These are phyloP conservation scores for Coenobita brevimanus DNA, from an alignment of 1,140 invertebrate genomes.

Conservation along the genomic window DNA sequence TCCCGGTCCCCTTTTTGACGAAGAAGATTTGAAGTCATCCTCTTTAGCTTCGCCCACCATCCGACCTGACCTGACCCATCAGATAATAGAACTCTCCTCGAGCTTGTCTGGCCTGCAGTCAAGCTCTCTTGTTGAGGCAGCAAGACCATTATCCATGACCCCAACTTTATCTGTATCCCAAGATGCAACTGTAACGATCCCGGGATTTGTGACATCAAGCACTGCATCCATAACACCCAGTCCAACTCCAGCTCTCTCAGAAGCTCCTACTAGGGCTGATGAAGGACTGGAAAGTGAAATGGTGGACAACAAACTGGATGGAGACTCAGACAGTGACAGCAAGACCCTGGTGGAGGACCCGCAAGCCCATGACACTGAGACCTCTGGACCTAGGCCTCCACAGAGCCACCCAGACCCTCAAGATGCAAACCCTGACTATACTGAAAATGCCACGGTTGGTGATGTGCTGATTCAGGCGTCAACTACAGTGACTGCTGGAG, in stretches of 20 bases:
- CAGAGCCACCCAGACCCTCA: conserved; percentile 9
- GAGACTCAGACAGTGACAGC: neutral
- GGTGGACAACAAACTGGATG: conserved; percentile 24
- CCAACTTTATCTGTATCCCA: conserved; percentile 16
- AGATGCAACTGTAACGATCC: neutral
- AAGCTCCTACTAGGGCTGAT: neutral
- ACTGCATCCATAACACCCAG: neutral
- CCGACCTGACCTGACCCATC: neutral
- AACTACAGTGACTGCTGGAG: neutral
- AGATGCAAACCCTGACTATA: neutral
- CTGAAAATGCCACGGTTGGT: neutral
- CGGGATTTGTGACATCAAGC: neutral
- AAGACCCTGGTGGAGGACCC: neutral
- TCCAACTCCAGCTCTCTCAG: neutral
- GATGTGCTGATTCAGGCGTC: neutral
- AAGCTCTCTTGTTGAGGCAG: conserved; percentile 12
- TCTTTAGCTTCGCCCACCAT: neutral
- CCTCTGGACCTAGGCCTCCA: conserved; percentile 26
- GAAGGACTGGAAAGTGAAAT: conserved; percentile 22
- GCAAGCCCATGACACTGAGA: neutral
- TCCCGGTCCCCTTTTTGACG: conserved; percentile 49
- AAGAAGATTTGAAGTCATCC: neutral
- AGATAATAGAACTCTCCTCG: conserved; percentile 21
- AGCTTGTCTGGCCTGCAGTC: conserved; percentile 53
- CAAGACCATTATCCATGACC: conserved; percentile 29